A percentile compares a stretch with the other conserved stretches of the same genome.
Conservation (phyloP, 2,797 vertebrate species). For the Acipenser oxyrinchus region DNA sequence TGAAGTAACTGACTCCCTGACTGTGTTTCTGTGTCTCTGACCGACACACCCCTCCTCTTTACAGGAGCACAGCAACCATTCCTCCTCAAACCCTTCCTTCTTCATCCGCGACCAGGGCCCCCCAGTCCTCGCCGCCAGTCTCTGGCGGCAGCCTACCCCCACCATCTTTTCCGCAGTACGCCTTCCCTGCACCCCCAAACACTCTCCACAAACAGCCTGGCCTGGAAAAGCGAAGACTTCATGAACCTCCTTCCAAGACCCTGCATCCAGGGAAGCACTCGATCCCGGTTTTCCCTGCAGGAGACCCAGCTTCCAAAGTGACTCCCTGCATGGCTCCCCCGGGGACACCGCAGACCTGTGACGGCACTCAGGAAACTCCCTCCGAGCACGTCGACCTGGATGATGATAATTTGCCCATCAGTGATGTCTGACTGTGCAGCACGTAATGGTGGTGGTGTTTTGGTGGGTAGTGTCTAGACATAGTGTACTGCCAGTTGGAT, state of each 20-base stretch:
- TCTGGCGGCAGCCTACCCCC: slow-evolving; percentile 62
- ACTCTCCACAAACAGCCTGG: slow-evolving; percentile 65
- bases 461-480: too few relatives aligned
- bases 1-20: slow-evolving; percentile 26
- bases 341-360: slow-evolving; percentile 59
- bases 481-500: too few relatives aligned
- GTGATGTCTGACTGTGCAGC: slow-evolving; percentile 66
- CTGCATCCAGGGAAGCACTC: slow-evolving; percentile 64
- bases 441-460: too few relatives aligned
- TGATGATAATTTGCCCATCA: slow-evolving; percentile 84
- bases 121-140: slow-evolving; percentile 61
- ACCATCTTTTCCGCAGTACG: slow-evolving; percentile 39
- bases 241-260: slow-evolving; percentile 88
- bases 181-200: slow-evolving; percentile 52
- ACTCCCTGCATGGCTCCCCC: slow-evolving; percentile 69
- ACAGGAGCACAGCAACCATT: slow-evolving; percentile 74
- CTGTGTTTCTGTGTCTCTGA: slow-evolving; percentile 28
- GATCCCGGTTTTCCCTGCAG: slow-evolving; percentile 88
- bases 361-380: slow-evolving; percentile 28
- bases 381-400: slow-evolving; percentile 68
- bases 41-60: slow-evolving; percentile 33
- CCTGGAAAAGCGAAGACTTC: slow-evolving; percentile 97
- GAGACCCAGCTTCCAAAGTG: slow-evolving; percentile 90
- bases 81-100: slow-evolving; percentile 48
- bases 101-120: slow-evolving; percentile 64